Base-by-base conservation (phyloP, 2,888 invertebrate species). In the Campaea margaritaria region DNA sequence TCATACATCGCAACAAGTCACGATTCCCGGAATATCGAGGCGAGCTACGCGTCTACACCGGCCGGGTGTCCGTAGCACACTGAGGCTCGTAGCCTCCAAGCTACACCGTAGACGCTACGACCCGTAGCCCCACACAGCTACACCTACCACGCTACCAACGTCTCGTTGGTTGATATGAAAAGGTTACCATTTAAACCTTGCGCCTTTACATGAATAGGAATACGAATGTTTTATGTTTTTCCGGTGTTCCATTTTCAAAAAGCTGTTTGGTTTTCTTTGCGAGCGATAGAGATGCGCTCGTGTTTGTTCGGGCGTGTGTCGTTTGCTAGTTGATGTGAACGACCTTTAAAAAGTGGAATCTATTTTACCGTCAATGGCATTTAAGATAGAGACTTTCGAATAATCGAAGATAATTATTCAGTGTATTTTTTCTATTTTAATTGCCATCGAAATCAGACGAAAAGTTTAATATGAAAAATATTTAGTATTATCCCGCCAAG, bases 121-220 rank as follows among this genome's bases (percentile, higher is more conserved):
- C 10, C 28, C 50, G 50, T 50, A 41, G 42, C 58, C 34, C 15
- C 54, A 60, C 60, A 79, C 83, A 78, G 74, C 78, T 77, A 78
- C 82, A 67, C 50, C 70, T 76, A 75, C 76, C 76, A 41, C 42
- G n/a, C n/a, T 54, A 49, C 54, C 11, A 49, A 21, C 39, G 54
- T 60, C 46, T 60, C 42, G 70, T 77, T 59, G 73, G 72, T 73
- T 75, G 72, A 21, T 80, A 75, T 77, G 87, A 87, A 89, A 88
- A 89, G 89, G 88, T 88, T 86, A 84, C 85, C 79, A 70, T 75
- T 83, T 3, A 87, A 85, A 79, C 88, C 82, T 82, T 83, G 82
- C 86, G 86, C 86, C 84, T 88, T 87, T 86, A 82, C 82, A 76
- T 86, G 85, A 87, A 87, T 83, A 85, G 80, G 76, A 83, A 80